phyloP scores from a whole-genome alignment of 1,140 invertebrate genomes.

The Macrotrachela quadricornifera region DNA sequence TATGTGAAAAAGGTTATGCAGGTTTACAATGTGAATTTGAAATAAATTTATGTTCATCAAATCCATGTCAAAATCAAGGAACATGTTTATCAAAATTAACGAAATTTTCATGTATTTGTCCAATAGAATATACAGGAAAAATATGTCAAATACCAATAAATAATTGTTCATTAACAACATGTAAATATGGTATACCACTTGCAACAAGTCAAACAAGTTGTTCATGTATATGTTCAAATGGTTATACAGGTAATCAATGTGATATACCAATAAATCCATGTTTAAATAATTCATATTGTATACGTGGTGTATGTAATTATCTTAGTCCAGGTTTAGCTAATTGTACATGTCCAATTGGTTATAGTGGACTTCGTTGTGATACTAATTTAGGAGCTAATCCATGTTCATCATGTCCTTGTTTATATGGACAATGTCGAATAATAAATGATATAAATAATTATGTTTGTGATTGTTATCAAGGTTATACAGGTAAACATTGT shows the following conservation, averaged over 20 bases:
- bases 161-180: slow-evolving; percentile 5
- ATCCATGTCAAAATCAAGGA: slow-evolving; percentile 9
- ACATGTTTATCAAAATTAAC: slow-evolving; percentile 3
- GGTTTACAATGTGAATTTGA: not conserved
- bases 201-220: not conserved
- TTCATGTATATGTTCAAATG: not conserved
- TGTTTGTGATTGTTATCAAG: slow-evolving; percentile 10
- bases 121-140: slow-evolving; percentile 8
- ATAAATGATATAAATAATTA: slow-evolving; percentile 6
- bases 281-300: not conserved
- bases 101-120: slow-evolving; percentile 3
- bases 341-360: slow-evolving; percentile 6
- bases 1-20: not conserved
- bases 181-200: not conserved
- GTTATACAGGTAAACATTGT: slow-evolving; percentile 31
- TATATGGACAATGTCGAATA: slow-evolving; percentile 2
- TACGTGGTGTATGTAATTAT: not conserved
- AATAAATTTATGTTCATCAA: not conserved
- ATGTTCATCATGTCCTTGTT: slow-evolving; percentile 1
- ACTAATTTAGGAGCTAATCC: not conserved
- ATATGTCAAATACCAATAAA: slow-evolving; percentile 10
- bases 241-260: slow-evolving; percentile 1
- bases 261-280: not conserved
- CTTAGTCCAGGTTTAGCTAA: not conserved
- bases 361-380: not conserved